Evolutionary conservation across 2,888 invertebrate species (phyloP).

Genomic region (Drosophila pegasa): DNA sequence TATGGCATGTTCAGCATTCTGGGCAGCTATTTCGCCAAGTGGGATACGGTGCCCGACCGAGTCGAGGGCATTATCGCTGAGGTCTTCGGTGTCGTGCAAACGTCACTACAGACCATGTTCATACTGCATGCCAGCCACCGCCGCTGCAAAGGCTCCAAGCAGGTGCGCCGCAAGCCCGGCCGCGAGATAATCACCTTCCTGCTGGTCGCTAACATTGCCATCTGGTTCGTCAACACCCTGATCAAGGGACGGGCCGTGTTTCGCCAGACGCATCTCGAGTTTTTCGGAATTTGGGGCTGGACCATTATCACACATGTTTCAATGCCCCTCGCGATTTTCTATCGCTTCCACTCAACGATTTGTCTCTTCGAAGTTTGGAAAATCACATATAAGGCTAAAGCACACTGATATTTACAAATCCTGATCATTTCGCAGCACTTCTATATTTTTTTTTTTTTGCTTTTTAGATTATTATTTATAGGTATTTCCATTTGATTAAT

Average conservation of each 20-base stretch:
- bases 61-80: slow-evolving; percentile 89
- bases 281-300: slow-evolving; percentile 96
- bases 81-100: slow-evolving; percentile 90
- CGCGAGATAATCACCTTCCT: slow-evolving; percentile 94
- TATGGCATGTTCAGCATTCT: slow-evolving; percentile 95
- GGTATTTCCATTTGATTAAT: slow-evolving; percentile 5
- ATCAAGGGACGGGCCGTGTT: slow-evolving; percentile 94
- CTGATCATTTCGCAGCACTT: background rate
- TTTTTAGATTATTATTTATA: slow-evolving; percentile 18
- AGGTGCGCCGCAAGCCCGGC: slow-evolving; percentile 91
- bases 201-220: slow-evolving; percentile 92
- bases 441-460: slow-evolving; percentile 1
- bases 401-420: slow-evolving; percentile 55
- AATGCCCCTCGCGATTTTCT: slow-evolving; percentile 95
- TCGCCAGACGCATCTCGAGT: slow-evolving; percentile 91
- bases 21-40: slow-evolving; percentile 85
- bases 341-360: slow-evolving; percentile 95
- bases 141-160: slow-evolving; percentile 89
- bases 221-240: slow-evolving; percentile 94
- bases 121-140: slow-evolving; percentile 91
- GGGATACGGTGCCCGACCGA: slow-evolving; percentile 85
- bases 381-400: slow-evolving; percentile 91
- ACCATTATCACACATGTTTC: slow-evolving; percentile 95
- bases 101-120: slow-evolving; percentile 92
- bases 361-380: slow-evolving; percentile 97